Conservation (phyloP, 2,797 vertebrate species). For the Rhadinocentrus ornatus region DNA sequence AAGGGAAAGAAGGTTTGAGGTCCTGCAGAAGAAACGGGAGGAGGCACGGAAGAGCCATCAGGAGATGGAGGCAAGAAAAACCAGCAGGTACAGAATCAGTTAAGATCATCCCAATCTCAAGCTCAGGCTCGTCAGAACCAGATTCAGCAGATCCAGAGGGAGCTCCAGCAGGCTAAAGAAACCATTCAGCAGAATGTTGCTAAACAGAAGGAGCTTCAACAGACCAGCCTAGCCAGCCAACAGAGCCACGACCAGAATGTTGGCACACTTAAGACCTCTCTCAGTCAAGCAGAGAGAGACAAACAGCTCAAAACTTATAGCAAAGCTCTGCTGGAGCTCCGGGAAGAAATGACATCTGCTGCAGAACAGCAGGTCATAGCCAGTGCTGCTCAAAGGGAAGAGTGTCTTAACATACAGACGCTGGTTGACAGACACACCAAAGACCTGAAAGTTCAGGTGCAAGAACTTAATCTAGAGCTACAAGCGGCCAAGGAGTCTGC, state of each 20-base stretch:
- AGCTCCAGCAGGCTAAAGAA: conserved; percentile 74
- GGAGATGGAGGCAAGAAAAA: conserved; percentile 68
- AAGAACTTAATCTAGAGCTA: conserved; percentile 89
- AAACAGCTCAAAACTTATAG: conserved; percentile 96
- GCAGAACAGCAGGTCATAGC: conserved; percentile 94
- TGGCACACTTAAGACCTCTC: conserved; percentile 83
- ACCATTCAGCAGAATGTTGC: conserved; percentile 58
- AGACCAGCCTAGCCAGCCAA: conserved; percentile 56
- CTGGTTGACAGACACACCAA: conserved; percentile 91
- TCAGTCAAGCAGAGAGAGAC: conserved; percentile 86
- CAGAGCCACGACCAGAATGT: conserved; percentile 86
- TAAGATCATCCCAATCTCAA: conserved; percentile 66
- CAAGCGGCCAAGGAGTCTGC: conserved; percentile 85
- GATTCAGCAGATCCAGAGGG: conserved; percentile 69
- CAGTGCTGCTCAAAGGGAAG: conserved; percentile 89
- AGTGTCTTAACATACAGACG: conserved; percentile 91
- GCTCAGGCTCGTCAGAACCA: conserved; percentile 70
- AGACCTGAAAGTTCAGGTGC: conserved; percentile 87
- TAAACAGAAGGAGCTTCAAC: conserved; percentile 73
- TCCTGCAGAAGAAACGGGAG: conserved; percentile 90
- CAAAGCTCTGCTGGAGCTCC: conserved; percentile 91
- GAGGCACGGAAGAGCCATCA: conserved; percentile 86
- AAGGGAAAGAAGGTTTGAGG: conserved; percentile 92
- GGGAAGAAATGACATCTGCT: conserved; percentile 91
- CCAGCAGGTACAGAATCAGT: conserved; percentile 72